These are phyloP conservation scores for Machaerirhynchus nigripectus DNA, from an alignment of 2,113 vertebrate species.

Conservation along the genomic window DNA sequence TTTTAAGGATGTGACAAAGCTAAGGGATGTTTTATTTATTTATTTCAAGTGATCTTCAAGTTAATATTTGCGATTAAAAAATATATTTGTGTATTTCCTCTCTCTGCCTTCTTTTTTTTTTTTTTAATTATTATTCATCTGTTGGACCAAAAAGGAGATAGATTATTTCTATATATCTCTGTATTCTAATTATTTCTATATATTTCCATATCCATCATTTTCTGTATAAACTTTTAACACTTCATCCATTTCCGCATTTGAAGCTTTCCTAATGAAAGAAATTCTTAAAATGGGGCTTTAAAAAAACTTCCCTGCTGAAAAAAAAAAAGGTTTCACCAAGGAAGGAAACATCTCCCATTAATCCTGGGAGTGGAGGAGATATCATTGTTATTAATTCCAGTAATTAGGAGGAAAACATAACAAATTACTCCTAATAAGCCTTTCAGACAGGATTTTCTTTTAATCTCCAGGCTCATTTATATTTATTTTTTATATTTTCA, in stretches of 20 bases:
- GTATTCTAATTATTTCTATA: neutral
- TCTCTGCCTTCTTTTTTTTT: neutral
- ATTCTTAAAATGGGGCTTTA: neutral
- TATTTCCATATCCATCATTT: neutral
- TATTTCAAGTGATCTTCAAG: neutral
- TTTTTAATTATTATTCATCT: neutral
- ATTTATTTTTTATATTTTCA: slow-evolving; percentile 8
- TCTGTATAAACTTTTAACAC: neutral
- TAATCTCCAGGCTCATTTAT: slow-evolving; percentile 53
- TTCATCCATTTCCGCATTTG: neutral
- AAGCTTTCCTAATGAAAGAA: neutral
- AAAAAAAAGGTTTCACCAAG: neutral
- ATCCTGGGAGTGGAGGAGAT: neutral
- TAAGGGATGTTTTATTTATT: slow-evolving; percentile 21
- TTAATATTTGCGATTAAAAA: neutral
- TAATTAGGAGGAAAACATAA: slow-evolving; percentile 68
- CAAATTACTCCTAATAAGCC: slow-evolving; percentile 62
- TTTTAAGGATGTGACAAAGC: slow-evolving; percentile 35
- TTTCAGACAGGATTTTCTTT: slow-evolving; percentile 59
- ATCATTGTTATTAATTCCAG: slow-evolving; percentile 65
- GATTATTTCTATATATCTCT: neutral
- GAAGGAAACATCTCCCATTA: neutral
- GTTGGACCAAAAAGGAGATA: neutral
- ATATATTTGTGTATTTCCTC: too few relatives aligned
- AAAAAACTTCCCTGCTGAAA: neutral